Percentiles rank a stretch among this genome's conserved stretches.
Conservation (phyloP, 2,797 vertebrate genomes). For the Enteromius thamalakanensis region DNA sequence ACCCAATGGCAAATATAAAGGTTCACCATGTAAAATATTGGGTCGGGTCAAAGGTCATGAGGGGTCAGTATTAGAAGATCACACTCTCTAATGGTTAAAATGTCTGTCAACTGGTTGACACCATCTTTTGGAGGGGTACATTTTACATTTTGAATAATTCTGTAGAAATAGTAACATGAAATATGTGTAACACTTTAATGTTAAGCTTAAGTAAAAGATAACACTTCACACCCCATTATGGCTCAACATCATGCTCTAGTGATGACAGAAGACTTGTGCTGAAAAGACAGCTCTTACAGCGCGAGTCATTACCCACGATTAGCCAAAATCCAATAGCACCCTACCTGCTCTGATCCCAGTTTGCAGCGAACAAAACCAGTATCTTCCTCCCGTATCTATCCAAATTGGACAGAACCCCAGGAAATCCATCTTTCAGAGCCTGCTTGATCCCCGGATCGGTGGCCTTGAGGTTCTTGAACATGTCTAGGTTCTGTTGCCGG, state of each 20-base stretch:
- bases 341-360: conserved; percentile 99
- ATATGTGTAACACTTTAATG: background rate
- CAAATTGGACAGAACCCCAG: conserved; percentile 92
- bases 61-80: background rate
- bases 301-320: conserved; percentile 46
- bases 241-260: conserved; percentile 1
- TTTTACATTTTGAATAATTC: background rate
- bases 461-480: conserved; percentile 99
- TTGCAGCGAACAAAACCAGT: conserved; percentile 94
- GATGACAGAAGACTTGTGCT: conserved; percentile 43
- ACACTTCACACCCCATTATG: background rate
- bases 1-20: background rate
- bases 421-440: conserved; percentile 96
- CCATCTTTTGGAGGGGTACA: background rate
- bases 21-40: background rate
- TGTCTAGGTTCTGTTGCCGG: conserved; percentile 97
- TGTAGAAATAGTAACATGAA: background rate
- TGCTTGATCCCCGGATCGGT: conserved; percentile 98
- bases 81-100: background rate
- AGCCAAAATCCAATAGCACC: conserved; percentile 77
- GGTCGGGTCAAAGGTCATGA: conserved; percentile 10
- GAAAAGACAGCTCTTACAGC: conserved; percentile 55
- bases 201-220: conserved; percentile 10
- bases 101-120: background rate
- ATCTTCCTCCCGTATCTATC: conserved; percentile 98